Evolutionary conservation across 1,140 invertebrate genomes (phyloP), one percentile per base, ranked within the genome.

Genomic region (Thalassaphorura encarpata): DNA sequence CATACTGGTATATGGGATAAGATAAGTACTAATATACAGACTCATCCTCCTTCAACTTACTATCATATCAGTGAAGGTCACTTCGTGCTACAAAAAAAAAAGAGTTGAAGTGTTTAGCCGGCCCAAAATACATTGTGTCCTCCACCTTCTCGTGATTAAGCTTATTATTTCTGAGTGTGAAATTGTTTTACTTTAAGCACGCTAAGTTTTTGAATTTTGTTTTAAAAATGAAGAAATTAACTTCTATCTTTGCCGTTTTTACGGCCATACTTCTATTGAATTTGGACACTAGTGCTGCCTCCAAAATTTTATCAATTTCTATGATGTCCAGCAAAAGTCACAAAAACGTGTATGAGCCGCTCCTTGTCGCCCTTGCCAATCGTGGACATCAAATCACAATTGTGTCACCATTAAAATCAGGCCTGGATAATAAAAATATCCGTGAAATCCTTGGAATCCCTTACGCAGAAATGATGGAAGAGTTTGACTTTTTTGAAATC

Each of bases 361-460:
- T 63, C n/a, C 19, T 56, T 15, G 33, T 52, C 39, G 60, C 56
- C 26, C 55, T 70, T n/a, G 62, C 62, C 0, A 29, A 45, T 33
- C 39, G 59, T 55, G 66, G 67, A 1, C 67, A 69, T 45, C 40
- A 69, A 23, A 46, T 68, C 1, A 66, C 67, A 0, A 47, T 64
- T 18, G n/a, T 67, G 2, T 56, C 18, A 45, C 19, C 62, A 52
- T 79, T 75, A n/a, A n/a, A n/a, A n/a, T n/a, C n/a, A n/a, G n/a
- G n/a, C n/a, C n/a, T n/a, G n/a, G 33, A 11, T 11, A 36, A 11
- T 11, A 58, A 58, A 48, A 58, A 58, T 42, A 39, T 58, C 2
- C n/a, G 26, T 18, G 36, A 56, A 16, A 50, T 56, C 11, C 18
- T 33, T 29, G 36, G 43, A 1, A 16, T 8, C 16, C 27, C 31